Evolutionary conservation across 2,113 vertebrate species (phyloP).

Genomic region (Phocoena phocoena): DNA sequence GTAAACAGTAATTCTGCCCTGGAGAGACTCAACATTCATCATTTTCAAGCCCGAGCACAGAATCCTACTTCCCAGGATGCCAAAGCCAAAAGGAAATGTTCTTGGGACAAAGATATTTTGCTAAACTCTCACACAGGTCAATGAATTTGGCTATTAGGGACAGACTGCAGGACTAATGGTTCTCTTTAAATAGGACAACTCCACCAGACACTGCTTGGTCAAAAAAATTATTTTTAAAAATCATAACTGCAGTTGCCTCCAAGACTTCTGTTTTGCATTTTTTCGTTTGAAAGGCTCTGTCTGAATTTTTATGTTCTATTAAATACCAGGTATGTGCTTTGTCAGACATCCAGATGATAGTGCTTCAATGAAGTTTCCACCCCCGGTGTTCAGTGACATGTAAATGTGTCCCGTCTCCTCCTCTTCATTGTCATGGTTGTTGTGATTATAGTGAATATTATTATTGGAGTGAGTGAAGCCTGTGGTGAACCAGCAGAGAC

Average conservation of each 20-base stretch:
- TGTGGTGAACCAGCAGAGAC: background rate
- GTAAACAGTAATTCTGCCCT: conserved; percentile 8
- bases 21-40: conserved; percentile 39
- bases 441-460: background rate
- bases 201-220: background rate
- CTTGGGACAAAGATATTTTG: background rate
- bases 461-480: background rate
- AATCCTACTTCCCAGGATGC: background rate
- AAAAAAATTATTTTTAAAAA: conserved; percentile 14
- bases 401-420: background rate
- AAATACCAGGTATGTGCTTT: background rate
- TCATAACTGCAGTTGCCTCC: background rate
- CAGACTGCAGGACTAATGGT: background rate
- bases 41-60: background rate
- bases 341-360: background rate
- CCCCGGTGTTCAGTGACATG: background rate
- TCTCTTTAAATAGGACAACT: background rate
- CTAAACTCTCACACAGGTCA: background rate
- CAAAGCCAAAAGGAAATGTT: conserved; percentile 13
- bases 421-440: background rate
- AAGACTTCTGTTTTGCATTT: conserved; percentile 6
- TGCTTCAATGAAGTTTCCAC: background rate
- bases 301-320: background rate
- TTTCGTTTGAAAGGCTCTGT: background rate
- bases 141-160: background rate